A percentile compares a stretch with the other conserved stretches of the same genome.
phyloP scores from a whole-genome alignment of 2,797 vertebrate genomes.

The Pyrocephalus nanus region DNA sequence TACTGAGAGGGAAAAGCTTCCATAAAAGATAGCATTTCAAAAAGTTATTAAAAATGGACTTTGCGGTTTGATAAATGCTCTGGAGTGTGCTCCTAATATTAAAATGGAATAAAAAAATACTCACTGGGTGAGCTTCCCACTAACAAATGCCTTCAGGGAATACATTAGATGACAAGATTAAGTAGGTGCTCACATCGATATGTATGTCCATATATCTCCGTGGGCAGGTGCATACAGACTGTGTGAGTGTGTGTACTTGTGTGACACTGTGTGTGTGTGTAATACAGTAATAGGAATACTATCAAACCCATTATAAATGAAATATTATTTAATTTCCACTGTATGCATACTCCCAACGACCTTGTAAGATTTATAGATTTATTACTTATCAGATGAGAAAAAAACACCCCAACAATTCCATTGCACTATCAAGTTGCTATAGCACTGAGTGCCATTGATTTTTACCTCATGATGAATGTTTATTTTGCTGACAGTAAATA shows the following conservation, averaged over 20 bases:
- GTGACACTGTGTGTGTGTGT: neutral
- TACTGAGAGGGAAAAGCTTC: neutral
- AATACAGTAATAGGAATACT: neutral
- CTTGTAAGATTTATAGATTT: neutral
- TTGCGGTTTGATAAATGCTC: neutral
- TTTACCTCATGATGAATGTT: neutral
- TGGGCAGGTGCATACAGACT: neutral
- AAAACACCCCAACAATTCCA: fast-evolving
- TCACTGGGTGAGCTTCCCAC: neutral
- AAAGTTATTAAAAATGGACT: neutral
- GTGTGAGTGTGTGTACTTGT: neutral
- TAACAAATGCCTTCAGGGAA: neutral
- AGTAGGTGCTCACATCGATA: neutral
- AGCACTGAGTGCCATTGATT: neutral
- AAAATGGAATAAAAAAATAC: neutral
- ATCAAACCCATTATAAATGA: neutral
- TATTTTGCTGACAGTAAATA: constrained; percentile 1
- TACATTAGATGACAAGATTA: neutral
- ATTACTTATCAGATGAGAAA: neutral
- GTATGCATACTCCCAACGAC: neutral
- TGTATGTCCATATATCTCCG: neutral
- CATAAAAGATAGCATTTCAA: neutral
- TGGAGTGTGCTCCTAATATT: neutral
- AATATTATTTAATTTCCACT: neutral
- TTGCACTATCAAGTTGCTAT: neutral